A percentile compares a stretch with the other conserved stretches of the same genome.
phyloP scores from a whole-genome alignment of 2,113 vertebrate genomes.

The Rafetus swinhoei region DNA sequence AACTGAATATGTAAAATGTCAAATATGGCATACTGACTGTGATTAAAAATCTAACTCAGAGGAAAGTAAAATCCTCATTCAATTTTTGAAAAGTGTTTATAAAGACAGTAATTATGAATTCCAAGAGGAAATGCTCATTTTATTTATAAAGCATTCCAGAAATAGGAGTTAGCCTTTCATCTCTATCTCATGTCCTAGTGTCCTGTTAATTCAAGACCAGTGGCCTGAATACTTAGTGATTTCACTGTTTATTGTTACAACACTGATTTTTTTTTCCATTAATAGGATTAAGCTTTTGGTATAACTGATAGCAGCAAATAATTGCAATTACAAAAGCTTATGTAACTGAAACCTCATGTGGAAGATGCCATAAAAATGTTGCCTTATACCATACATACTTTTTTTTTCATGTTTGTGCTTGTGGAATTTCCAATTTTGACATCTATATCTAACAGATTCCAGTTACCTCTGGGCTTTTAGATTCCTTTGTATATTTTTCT shows the following conservation, averaged over 20 bases:
- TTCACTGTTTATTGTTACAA: background rate
- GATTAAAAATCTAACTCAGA: background rate
- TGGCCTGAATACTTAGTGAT: accelerated
- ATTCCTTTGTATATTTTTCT: background rate
- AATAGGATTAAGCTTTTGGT: background rate
- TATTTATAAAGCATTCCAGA: background rate
- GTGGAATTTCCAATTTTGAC: background rate
- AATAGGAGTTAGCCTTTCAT: background rate
- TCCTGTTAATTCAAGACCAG: too few species aligned
- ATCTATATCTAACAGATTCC: background rate
- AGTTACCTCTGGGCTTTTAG: background rate
- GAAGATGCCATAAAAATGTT: background rate
- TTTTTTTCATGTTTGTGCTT: background rate
- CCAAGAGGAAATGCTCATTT: background rate
- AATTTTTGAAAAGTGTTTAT: background rate
- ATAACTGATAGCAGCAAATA: background rate
- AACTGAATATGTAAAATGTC: background rate
- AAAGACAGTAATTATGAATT: background rate
- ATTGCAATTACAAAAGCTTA: background rate
- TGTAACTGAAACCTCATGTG: background rate
- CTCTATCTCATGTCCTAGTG: too few species aligned
- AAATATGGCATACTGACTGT: background rate
- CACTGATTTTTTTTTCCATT: background rate
- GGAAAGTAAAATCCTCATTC: background rate
- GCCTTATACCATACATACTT: background rate